These are phyloP conservation scores for Diarsia dahlii DNA, from an alignment of 2,888 invertebrate species.

Conservation along the genomic window DNA sequence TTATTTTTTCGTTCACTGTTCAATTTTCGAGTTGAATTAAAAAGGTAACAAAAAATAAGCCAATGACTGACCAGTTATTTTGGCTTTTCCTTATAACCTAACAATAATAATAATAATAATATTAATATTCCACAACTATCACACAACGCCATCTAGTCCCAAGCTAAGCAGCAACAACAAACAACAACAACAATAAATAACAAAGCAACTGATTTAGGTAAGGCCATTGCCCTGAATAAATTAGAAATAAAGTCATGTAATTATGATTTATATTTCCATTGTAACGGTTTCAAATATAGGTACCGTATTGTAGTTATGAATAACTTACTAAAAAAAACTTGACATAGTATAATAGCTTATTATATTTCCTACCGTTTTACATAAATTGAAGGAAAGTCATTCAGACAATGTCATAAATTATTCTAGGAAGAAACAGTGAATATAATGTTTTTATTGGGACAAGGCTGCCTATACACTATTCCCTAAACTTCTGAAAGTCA, in stretches of 20 bases:
- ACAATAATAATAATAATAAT: no score
- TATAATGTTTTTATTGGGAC: neutral
- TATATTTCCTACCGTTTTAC: neutral
- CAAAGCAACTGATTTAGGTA: no score
- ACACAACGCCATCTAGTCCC: no score
- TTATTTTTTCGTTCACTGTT: no score
- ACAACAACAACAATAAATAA: no score
- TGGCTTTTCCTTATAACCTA: neutral
- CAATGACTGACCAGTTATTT: neutral
- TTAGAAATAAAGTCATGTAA: slow-evolving; percentile 19
- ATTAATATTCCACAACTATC: no score
- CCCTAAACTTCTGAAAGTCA: no score
- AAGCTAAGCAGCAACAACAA: no score
- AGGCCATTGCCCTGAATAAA: slow-evolving; percentile 6
- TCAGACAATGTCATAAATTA: neutral
- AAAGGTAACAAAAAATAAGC: neutral
- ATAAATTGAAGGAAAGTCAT: neutral
- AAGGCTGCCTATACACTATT: no score
- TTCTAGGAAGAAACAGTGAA: neutral
- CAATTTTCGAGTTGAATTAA: neutral
- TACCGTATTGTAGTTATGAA: neutral
- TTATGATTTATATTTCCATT: slow-evolving; percentile 19
- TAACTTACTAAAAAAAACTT: neutral
- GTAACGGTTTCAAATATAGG: neutral
- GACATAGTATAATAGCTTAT: neutral